These are phyloP conservation scores for Sorex araneus DNA, from an alignment of 2,113 vertebrate genomes.

Conservation along the genomic window DNA sequence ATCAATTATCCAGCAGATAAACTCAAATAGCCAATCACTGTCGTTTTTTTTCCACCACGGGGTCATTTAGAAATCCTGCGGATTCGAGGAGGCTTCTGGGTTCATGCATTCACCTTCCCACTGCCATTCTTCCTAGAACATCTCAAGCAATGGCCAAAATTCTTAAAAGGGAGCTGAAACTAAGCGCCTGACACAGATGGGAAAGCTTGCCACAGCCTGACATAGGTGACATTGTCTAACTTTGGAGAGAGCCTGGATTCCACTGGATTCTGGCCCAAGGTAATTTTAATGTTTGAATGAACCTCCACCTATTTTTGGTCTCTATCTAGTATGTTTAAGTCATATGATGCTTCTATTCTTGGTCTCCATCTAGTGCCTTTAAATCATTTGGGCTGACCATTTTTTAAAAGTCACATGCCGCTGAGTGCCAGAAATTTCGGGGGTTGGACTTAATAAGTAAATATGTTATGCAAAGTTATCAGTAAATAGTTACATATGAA, in stretches of 20 bases:
- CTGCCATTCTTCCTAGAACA: neutral
- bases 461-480: neutral
- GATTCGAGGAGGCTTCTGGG: neutral
- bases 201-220: neutral
- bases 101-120: neutral
- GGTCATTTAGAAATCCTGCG: constrained; percentile 68
- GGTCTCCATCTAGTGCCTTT: neutral
- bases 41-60: constrained; percentile 65
- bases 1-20: constrained; percentile 70
- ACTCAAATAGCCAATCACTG: constrained; percentile 2
- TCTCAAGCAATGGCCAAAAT: neutral
- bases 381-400: neutral
- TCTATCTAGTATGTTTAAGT: neutral
- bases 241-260: neutral
- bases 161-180: neutral
- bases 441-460: neutral
- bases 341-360: neutral
- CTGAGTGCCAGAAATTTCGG: neutral
- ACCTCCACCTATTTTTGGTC: neutral
- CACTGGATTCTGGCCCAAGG: neutral
- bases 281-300: neutral
- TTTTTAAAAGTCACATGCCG: neutral
- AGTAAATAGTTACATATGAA: neutral
- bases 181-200: fast-evolving
- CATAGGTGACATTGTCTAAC: neutral